Conservation (phyloP, 2,113 vertebrate species). For the Origma solitaria region DNA sequence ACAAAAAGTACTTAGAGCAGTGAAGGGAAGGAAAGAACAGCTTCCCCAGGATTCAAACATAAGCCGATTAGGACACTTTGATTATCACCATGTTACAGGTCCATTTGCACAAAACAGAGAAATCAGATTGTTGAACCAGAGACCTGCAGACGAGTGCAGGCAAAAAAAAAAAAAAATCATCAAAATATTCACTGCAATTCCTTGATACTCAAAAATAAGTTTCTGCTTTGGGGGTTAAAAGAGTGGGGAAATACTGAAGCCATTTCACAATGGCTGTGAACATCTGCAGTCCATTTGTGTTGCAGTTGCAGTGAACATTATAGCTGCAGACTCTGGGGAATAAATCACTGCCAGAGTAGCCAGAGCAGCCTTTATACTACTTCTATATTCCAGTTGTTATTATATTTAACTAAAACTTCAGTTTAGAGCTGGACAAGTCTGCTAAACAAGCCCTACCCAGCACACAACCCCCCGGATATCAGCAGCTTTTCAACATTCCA, state of each 20-base stretch:
- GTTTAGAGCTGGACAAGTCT: background rate
- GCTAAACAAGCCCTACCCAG: background rate
- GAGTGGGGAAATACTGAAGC: background rate
- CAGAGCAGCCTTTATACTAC: background rate
- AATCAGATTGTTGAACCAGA: background rate
- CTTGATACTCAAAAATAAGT: background rate
- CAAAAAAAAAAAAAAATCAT: background rate
- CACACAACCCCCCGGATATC: background rate
- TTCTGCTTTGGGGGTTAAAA: background rate
- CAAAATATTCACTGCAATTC: background rate
- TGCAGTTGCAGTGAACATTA: slow-evolving; percentile 30
- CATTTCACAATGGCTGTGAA: slow-evolving; percentile 17
- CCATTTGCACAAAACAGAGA: background rate
- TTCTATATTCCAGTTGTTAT: background rate
- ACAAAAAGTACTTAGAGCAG: slow-evolving; percentile 37
- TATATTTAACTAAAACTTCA: background rate
- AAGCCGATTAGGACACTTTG: slow-evolving; percentile 32
- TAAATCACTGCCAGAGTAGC: background rate
- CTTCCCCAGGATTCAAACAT: background rate
- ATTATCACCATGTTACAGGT: slow-evolving; percentile 7
- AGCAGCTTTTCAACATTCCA: background rate
- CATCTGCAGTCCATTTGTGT: slow-evolving; percentile 40
- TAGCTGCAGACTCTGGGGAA: slow-evolving; percentile 25
- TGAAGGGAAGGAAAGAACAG: background rate
- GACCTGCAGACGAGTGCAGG: background rate